Percentiles rank a stretch among this genome's conserved stretches.
These are phyloP conservation scores for Geopemphigus sp. DNA, from an alignment of 1,140 invertebrate genomes.

Conservation along the genomic window DNA sequence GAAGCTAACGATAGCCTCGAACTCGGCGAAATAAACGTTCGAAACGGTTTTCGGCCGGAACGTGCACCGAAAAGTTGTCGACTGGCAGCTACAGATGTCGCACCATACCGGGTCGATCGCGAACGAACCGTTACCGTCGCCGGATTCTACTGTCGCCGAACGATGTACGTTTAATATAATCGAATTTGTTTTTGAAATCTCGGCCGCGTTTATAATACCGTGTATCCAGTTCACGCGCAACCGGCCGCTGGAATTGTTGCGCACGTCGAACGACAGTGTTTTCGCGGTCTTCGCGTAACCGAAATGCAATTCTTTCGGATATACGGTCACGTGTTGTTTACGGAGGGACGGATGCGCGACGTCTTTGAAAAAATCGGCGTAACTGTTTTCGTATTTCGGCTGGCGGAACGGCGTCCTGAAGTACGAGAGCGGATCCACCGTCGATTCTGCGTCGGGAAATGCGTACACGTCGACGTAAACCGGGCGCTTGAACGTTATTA, in stretches of 20 bases:
- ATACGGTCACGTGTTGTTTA: background rate
- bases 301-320: slow-evolving; percentile 15
- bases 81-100: background rate
- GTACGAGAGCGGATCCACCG: background rate
- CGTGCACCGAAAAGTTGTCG: background rate
- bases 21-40: slow-evolving; percentile 14
- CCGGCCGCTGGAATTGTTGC: background rate
- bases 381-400: slow-evolving; percentile 5
- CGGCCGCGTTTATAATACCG: background rate
- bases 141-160: background rate
- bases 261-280: background rate
- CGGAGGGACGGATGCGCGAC: background rate
- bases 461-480: slow-evolving; percentile 30
- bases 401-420: slow-evolving; percentile 8
- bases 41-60: slow-evolving; percentile 5
- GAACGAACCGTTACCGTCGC: background rate
- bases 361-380: slow-evolving; percentile 12
- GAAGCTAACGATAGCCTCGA: slow-evolving; percentile 2
- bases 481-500: slow-evolving; percentile 5
- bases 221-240: slow-evolving; percentile 24
- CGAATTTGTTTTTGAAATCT: no score
- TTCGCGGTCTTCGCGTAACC: background rate
- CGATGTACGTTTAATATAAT: no score
- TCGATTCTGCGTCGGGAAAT: background rate
- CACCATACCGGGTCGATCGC: background rate